Conservation (phyloP, 2,888 invertebrate species). For the Hermodice carunculata region DNA sequence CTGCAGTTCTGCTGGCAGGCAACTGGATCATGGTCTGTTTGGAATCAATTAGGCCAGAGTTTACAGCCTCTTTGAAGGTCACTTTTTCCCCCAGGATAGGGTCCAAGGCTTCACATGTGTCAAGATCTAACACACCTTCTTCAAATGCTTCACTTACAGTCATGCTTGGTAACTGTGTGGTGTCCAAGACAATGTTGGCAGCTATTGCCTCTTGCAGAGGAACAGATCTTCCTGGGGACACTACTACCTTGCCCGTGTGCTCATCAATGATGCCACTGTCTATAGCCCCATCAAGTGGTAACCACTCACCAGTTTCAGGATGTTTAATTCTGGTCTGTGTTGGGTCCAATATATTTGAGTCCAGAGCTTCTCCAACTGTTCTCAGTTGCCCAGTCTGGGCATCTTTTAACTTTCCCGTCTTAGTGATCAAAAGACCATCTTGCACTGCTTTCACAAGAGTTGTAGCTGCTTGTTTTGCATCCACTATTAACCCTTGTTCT, state of each 20-base stretch:
- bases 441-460: constrained; percentile 75
- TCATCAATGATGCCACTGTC: constrained; percentile 79
- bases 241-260: constrained; percentile 49
- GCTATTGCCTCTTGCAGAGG: too few species aligned
- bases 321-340: constrained; percentile 29
- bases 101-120: constrained; percentile 53
- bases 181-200: too few species aligned
- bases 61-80: constrained; percentile 54
- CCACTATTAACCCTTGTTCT: constrained; percentile 71
- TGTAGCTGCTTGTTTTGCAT: constrained; percentile 12
- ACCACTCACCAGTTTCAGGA: constrained; percentile 51
- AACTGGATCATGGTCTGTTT: too few species aligned
- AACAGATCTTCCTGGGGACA: too few species aligned
- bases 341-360: constrained; percentile 76
- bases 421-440: constrained; percentile 87
- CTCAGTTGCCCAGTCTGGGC: constrained; percentile 75
- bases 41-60: constrained; percentile 49
- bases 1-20: too few species aligned
- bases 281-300: constrained; percentile 87
- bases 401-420: constrained; percentile 87
- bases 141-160: constrained; percentile 41
- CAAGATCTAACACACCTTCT: constrained; percentile 77
- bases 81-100: constrained; percentile 72
- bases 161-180: too few species aligned
- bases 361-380: constrained; percentile 22